Percentiles rank a stretch among this genome's conserved stretches.
phyloP scores from a whole-genome alignment of 2,797 vertebrate species.

The Varecia variegata region DNA sequence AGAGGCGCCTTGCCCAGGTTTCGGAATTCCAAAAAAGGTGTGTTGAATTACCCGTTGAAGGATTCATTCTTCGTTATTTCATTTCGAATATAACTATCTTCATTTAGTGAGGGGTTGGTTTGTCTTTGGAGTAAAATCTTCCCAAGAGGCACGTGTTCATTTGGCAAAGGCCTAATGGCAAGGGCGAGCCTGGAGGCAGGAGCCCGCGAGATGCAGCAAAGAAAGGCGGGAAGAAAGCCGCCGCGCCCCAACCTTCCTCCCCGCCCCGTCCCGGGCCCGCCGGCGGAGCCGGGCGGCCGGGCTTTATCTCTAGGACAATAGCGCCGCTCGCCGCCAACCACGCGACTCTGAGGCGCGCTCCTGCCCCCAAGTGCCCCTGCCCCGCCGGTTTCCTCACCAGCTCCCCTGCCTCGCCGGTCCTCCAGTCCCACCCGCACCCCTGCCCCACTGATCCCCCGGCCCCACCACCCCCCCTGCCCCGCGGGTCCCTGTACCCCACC shows the following conservation, averaged over 20 bases:
- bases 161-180: not conserved
- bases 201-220: not conserved
- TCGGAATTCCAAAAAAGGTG: not conserved
- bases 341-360: accelerated
- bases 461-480: too few species aligned
- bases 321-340: slow-evolving; percentile 66
- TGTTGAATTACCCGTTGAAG: not conserved
- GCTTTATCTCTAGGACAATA: slow-evolving; percentile 63
- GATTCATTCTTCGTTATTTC: not conserved
- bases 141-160: not conserved
- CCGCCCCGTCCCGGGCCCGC: not conserved
- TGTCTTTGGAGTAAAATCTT: not conserved
- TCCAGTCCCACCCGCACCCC: not conserved
- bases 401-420: accelerated
- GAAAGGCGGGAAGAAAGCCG: not conserved
- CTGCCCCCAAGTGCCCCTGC: not conserved
- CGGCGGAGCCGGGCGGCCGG: accelerated
- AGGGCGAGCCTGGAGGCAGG: not conserved
- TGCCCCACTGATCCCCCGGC: accelerated
- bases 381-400: not conserved
- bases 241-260: accelerated
- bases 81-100: not conserved
- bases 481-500: not conserved
- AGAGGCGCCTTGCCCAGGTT: not conserved
- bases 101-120: not conserved